A percentile compares a stretch with the other conserved stretches of the same genome.
Conservation (phyloP, 2,888 invertebrate species). For the Agriopis leucophaearia region DNA sequence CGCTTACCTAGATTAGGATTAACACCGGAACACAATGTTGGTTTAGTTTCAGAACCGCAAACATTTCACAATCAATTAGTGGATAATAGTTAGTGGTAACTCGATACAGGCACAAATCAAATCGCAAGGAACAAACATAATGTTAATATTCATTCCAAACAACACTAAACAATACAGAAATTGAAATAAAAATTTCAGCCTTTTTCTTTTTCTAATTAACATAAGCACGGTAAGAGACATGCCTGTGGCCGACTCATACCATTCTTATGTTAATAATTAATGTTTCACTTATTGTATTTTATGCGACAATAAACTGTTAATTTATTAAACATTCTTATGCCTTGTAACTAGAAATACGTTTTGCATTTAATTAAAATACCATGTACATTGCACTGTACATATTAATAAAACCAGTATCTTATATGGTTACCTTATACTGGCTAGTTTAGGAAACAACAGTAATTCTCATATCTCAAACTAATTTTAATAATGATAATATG, state of each 20-base stretch:
- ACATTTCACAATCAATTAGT: constrained; percentile 57
- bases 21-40: constrained; percentile 23
- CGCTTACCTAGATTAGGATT: constrained; percentile 31
- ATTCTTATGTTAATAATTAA: constrained; percentile 66
- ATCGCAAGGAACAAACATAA: constrained; percentile 39
- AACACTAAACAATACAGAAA: constrained; percentile 36
- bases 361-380: not conserved
- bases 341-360: constrained; percentile 22
- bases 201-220: constrained; percentile 47
- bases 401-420: too few relatives aligned
- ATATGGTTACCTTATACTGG: too few relatives aligned
- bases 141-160: constrained; percentile 40
- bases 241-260: constrained; percentile 53
- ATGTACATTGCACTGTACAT: too few relatives aligned
- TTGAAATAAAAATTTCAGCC: constrained; percentile 45
- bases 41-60: constrained; percentile 43
- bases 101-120: constrained; percentile 50
- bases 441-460: too few relatives aligned
- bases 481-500: too few relatives aligned
- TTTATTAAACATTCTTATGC: constrained; percentile 58
- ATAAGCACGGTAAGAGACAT: constrained; percentile 51
- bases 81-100: constrained; percentile 53
- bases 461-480: too few relatives aligned
- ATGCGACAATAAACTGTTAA: constrained; percentile 50
- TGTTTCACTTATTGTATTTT: constrained; percentile 51